Base-by-base conservation (phyloP, 2,888 invertebrate species). In the Drosophila paramelanica region DNA sequence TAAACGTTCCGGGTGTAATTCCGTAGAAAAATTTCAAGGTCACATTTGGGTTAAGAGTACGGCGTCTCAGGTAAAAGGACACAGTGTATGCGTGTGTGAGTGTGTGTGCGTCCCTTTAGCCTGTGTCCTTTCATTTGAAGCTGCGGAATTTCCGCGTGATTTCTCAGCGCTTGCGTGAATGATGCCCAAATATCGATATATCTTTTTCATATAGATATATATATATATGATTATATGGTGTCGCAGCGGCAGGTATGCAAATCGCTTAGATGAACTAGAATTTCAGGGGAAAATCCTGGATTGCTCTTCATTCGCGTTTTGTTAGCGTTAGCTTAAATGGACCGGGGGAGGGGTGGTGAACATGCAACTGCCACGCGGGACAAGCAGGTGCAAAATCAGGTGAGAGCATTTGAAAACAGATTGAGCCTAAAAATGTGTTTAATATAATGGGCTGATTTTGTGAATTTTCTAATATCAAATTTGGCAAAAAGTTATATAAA, bases 101-200 rank as follows among this genome's bases (percentile, higher is more conserved):
- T 14, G 33, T 25, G 17, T 23, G 17, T 23, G 50, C 41, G 79
- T 75, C 61, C 79, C 39, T 49, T 67, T 27, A 14, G 69, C 58
- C 65, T 62, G 65, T 0, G 64, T 67, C 80, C 77, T 77, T 79
- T 86, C 87, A 80, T 79, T 65, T 81, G 73, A 83, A 73, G 79
- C 73, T 70, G 77, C 69, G 84, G 89, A 84, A 89, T 53, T 85
- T 89, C 84, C 84, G 74, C 81, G 84, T 81, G 89, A 81, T 89
- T 85, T 81, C 81, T 65, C 79, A 70, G 39, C 78, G 70, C 74
- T 72, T 80, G 78, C 80, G 78, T 84, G 87, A 84, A 84, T 88
- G 89, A 84, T 88, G 65, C 56, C 59, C 60, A 53, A 60, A 64
- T 42, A 39, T 20, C 36, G n/a, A 23, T 57, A 39, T 46, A 61